Base-by-base conservation (phyloP, 2,797 vertebrate species). In the Melanotaenia maccullochi region DNA sequence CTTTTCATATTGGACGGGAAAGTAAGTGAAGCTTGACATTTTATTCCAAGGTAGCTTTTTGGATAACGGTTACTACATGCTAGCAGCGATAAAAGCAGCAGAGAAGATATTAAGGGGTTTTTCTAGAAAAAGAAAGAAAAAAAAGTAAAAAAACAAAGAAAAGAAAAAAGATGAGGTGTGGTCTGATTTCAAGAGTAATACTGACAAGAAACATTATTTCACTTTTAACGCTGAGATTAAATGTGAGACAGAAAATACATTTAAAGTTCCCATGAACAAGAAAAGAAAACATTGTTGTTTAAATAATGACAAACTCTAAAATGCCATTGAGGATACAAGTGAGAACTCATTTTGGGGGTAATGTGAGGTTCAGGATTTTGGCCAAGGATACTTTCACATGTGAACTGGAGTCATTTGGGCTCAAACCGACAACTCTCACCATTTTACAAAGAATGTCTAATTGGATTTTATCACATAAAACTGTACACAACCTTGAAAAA, bases 1-100 rank as follows among this genome's bases (percentile, higher is more conserved):
- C 44, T 86, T 73, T 68, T 78, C 67, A 62, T 55, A 75, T 76
- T 63, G 58, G 73, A 69, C 2, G 6, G 16, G 28, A 28, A 62
- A 65, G 13, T 67, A 68, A 87, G 73, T 60, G 62, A 76, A 1
- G 42, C 61, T 78, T 70, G 66, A 79, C 68, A 67, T 84, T 65
- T 80, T 49, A 68, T 79, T 79, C 73, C 83, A 57, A 55, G 49
- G 68, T 32, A 68, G 57, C 63, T 63, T 82, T 75, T 30, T 33
- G 55, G 60, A 65, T 58, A 60, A 54, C 25, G 54, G 35, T 65
- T 65, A 68, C 52, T 81, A 76, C 24, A 73, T 63, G 64, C 32
- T 51, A 6, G 30, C 11, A 60, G 28, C 60, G 55, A 63, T 64
- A 81, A 40, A 65, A 28, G 62, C 59, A 62, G 56, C 55, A 30